Percentiles rank a stretch among this genome's conserved stretches.
Evolutionary conservation across 2,797 vertebrate species (phyloP).

Genomic region (Hippoglossus hippoglossus): DNA sequence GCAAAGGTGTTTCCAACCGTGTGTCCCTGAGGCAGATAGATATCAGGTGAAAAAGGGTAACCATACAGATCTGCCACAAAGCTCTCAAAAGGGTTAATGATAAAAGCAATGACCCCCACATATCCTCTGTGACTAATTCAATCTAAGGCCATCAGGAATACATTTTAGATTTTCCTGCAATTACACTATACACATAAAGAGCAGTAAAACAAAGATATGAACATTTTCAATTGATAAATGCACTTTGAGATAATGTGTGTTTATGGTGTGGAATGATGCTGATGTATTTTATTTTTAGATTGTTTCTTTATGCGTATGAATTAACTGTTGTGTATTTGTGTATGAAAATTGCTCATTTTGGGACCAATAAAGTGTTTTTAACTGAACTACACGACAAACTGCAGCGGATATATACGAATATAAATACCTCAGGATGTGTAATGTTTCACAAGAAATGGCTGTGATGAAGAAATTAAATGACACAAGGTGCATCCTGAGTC

Average conservation of each 20-base stretch:
- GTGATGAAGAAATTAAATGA: constrained; percentile 18
- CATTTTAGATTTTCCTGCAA: neutral
- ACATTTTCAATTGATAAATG: neutral
- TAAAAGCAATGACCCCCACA: too few relatives aligned
- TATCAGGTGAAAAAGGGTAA: too few relatives aligned
- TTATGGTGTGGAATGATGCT: too few relatives aligned
- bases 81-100: neutral
- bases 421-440: neutral
- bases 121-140: neutral
- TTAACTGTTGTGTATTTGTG: neutral
- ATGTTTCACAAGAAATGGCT: neutral
- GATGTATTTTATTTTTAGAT: neutral
- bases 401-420: neutral
- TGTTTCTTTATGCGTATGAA: neutral
- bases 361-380: neutral
- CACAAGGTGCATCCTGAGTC: neutral
- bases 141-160: neutral
- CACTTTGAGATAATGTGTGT: neutral
- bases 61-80: neutral
- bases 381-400: neutral
- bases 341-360: neutral
- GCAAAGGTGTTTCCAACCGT: neutral
- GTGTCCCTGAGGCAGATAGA: neutral
- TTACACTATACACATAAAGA: neutral
- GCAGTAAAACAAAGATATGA: neutral